Evolutionary conservation across 2,113 vertebrate species (phyloP).

Genomic region (Pygoscelis adeliae): DNA sequence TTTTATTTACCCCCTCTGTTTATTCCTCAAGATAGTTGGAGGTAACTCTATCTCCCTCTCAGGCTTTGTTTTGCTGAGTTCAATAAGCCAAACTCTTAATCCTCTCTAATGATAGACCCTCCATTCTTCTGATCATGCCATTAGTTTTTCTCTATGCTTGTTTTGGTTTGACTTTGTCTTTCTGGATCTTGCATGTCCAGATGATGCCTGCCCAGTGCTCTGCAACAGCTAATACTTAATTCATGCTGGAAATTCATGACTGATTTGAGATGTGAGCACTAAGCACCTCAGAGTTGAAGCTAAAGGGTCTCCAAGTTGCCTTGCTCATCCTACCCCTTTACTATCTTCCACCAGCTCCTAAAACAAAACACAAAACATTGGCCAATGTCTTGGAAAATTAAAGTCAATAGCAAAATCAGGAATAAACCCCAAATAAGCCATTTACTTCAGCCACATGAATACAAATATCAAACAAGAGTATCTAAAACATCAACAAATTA

Average conservation of each 20-base stretch:
- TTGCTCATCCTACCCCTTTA: background rate
- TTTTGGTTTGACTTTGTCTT: background rate
- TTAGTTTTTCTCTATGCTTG: background rate
- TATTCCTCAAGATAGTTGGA: background rate
- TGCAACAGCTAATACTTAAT: background rate
- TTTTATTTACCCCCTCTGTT: background rate
- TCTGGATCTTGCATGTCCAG: background rate
- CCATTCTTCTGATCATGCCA: background rate
- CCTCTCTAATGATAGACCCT: background rate
- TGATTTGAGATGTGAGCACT: background rate
- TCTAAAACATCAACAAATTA: conserved; percentile 64
- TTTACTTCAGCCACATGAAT: conserved; percentile 45
- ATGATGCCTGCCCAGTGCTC: background rate
- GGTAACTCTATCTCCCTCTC: background rate
- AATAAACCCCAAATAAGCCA: conserved; percentile 14
- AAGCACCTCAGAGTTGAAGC: background rate
- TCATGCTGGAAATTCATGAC: background rate
- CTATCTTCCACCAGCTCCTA: background rate
- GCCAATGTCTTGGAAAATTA: background rate
- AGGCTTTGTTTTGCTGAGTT: background rate
- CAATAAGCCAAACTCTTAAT: background rate
- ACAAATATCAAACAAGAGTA: conserved; percentile 62
- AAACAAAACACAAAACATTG: background rate
- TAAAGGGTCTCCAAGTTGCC: background rate
- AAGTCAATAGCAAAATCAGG: background rate